Conservation (phyloP, 2,113 vertebrate species). For the Corydoras sp. region DNA sequence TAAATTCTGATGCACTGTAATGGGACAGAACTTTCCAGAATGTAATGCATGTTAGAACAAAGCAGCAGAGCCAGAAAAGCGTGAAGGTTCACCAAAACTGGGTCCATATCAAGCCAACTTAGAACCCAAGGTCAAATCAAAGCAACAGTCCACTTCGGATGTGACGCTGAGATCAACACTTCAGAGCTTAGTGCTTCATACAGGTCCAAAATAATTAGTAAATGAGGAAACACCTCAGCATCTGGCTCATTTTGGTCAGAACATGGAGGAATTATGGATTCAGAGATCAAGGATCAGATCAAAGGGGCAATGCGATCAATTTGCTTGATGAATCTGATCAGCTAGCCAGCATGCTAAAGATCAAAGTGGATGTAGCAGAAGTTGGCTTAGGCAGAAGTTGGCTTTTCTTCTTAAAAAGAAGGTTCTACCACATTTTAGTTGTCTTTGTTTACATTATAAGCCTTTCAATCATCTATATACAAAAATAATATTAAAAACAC, state of each 20-base stretch:
- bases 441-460: neutral
- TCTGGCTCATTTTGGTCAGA: slow-evolving; percentile 15
- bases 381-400: neutral
- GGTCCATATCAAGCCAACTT: neutral
- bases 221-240: slow-evolving; percentile 21
- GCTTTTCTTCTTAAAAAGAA: too few relatives aligned
- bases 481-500: neutral
- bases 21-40: too few relatives aligned
- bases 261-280: slow-evolving; percentile 20
- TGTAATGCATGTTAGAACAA: too few relatives aligned
- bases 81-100: neutral
- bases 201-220: slow-evolving; percentile 36
- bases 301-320: slow-evolving; percentile 27
- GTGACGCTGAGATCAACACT: neutral
- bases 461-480: neutral
- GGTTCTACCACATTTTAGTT: too few relatives aligned
- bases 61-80: too few relatives aligned
- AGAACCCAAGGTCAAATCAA: too few relatives aligned
- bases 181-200: slow-evolving; percentile 4
- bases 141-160: too few relatives aligned
- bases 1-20: too few relatives aligned
- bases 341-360: slow-evolving; percentile 9
- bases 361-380: slow-evolving; percentile 4
- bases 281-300: slow-evolving; percentile 38
- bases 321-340: slow-evolving; percentile 38